Base-by-base conservation (phyloP, 1,140 invertebrate genomes). In the Leptopilina boulardi region DNA sequence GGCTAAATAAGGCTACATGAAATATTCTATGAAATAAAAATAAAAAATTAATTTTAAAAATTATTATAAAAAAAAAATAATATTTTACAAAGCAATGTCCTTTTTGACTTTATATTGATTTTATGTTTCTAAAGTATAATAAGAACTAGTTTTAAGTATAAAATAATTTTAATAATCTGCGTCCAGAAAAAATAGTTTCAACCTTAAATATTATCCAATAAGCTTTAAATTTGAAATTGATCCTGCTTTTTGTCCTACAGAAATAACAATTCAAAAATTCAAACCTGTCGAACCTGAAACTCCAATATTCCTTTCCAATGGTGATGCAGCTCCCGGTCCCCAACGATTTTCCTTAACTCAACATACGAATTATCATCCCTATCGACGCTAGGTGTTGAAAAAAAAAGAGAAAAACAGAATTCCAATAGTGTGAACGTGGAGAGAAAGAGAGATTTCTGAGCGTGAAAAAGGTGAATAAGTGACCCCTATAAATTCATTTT, bases 321-420 rank as follows among this genome's bases (percentile, higher is more conserved):
- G 87, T 77, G 89, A 90, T 70, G 87, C 87, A 74, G 87, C 87
- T 70, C 89, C 87, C 71, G 89, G 89, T 88, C 89, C 89, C 70
- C 89, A 90, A 85, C 87, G 89, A 72, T 89, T 89, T 80, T 90
- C 89, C 82, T 73, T 89, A 71, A 86, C 84, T 78, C 88, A 89
- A 79, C 88, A 90, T 76, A 84, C 81, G 66, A 89, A 89, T 84
- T 90, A 88, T 71, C 89, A 90, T 85, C 89, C 89, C 30, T 90
- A 90, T 80, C 87, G 88, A 84, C 88, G 89, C 70, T 89, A 89
- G 81, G 82, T 73, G 79, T 80, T 44, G 70, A 75, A 66, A 30
- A 30, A 66, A 30, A 18, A 51, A 5, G 38, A 19, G 74, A 70
- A 71, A 38, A 74, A 47, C 38, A 70, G 38, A 38, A 11, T 79